Conservation (phyloP, 2,113 vertebrate genomes). For the Dermatemys mawii region DNA sequence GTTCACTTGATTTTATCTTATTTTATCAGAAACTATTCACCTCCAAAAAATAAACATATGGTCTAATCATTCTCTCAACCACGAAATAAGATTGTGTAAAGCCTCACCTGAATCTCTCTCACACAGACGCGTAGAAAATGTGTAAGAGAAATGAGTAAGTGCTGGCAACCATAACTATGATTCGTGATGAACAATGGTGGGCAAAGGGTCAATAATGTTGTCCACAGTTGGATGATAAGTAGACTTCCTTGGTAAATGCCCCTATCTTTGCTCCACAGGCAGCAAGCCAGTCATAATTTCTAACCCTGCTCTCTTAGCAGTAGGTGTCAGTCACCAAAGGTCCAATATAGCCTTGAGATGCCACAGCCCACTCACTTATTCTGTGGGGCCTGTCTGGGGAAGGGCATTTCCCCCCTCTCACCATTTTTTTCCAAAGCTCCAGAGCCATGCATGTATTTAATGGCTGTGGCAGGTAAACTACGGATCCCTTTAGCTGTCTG, state of each 20-base stretch:
- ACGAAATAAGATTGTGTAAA: neutral
- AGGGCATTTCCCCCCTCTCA: neutral
- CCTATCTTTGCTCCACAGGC: neutral
- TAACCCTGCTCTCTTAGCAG: neutral
- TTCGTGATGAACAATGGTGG: neutral
- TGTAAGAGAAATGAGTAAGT: neutral
- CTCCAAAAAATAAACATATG: neutral
- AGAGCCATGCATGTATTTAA: neutral
- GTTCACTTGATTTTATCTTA: neutral
- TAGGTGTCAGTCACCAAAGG: neutral
- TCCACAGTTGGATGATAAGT: neutral
- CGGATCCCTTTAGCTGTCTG: neutral
- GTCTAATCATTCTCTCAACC: neutral
- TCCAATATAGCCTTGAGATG: neutral
- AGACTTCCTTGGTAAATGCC: neutral
- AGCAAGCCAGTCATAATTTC: neutral
- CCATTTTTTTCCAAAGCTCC: neutral
- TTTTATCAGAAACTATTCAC: neutral
- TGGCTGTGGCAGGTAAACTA: neutral
- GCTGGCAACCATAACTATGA: neutral
- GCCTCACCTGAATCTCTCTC: neutral
- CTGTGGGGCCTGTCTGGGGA: neutral
- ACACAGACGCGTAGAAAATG: neutral
- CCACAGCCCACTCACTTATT: neutral
- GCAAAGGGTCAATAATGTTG: neutral